Conservation (phyloP, 2,113 vertebrate genomes). For the Pantherophis guttatus region DNA sequence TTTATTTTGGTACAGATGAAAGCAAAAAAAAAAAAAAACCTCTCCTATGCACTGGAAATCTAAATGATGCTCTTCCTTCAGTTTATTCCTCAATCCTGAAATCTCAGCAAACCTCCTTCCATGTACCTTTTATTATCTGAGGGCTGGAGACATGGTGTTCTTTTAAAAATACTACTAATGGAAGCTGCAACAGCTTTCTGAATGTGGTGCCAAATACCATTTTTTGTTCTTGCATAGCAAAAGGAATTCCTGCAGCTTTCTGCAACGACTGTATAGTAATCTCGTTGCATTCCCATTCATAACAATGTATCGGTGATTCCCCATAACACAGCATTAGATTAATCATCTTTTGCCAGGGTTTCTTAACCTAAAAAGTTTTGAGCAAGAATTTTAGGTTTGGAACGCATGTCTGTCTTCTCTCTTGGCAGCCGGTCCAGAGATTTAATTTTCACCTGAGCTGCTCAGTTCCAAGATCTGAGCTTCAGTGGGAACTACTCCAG, state of each 20-base stretch:
- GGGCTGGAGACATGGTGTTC: slow-evolving; percentile 4
- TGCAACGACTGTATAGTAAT: neutral
- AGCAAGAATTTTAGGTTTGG: neutral
- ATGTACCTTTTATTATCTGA: neutral
- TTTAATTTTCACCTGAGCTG: neutral
- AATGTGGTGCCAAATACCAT: neutral
- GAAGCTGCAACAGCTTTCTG: neutral
- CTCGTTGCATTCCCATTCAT: neutral
- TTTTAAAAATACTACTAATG: neutral
- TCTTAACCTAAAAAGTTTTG: neutral
- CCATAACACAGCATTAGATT: neutral
- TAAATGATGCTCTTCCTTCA: neutral
- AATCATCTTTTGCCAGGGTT: neutral
- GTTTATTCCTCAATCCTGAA: neutral
- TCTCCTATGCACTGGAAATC: neutral
- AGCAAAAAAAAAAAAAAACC: no score
- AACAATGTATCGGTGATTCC: neutral
- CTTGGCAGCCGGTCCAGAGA: neutral
- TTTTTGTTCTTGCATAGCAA: neutral
- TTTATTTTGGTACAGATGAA: neutral
- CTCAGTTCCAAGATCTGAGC: neutral
- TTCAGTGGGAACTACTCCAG: neutral
- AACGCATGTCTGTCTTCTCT: neutral
- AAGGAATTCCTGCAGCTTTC: neutral
- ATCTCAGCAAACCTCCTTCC: neutral